These are phyloP conservation scores for Phrynocephalus vlangalii DNA, from an alignment of 2,797 vertebrate genomes.

Conservation along the genomic window DNA sequence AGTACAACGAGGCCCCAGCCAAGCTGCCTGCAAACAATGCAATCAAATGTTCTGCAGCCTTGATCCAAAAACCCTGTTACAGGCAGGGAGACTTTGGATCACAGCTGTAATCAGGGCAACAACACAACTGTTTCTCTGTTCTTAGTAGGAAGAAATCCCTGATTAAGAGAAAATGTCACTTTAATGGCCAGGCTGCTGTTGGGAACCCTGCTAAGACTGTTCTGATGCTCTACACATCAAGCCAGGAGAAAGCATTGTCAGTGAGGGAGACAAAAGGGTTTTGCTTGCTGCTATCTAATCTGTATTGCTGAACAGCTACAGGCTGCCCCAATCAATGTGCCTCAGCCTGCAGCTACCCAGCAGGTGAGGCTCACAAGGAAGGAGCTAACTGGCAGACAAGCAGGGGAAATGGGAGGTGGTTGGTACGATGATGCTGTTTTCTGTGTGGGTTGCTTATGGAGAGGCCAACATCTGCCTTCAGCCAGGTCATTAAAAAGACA, in stretches of 20 bases:
- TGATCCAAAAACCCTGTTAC: constrained; percentile 25
- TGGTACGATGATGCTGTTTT: background rate
- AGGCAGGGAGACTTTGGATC: constrained; percentile 25
- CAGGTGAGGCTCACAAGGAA: constrained; percentile 4
- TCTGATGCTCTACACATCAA: background rate
- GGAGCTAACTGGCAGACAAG: background rate
- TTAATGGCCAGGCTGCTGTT: constrained; percentile 34
- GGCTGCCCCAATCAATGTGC: too few species aligned
- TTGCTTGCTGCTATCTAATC: background rate
- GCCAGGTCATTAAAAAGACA: background rate
- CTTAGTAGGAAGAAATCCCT: constrained; percentile 25
- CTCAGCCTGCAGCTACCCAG: background rate
- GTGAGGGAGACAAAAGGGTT: constrained; percentile 13
- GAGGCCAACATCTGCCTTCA: background rate
- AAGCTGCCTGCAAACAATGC: constrained; percentile 24
- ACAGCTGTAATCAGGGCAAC: constrained; percentile 29
- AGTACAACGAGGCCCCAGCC: constrained; percentile 14
- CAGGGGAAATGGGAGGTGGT: background rate
- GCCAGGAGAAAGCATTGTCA: constrained; percentile 1
- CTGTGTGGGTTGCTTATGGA: background rate
- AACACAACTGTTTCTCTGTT: constrained; percentile 16
- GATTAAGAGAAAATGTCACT: constrained; percentile 31
- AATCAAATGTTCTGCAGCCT: constrained; percentile 35
- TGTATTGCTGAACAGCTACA: background rate
- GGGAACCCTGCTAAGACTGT: constrained; percentile 15